These are phyloP conservation scores for Pyralis farinalis DNA, from an alignment of 2,888 invertebrate species.

Conservation along the genomic window DNA sequence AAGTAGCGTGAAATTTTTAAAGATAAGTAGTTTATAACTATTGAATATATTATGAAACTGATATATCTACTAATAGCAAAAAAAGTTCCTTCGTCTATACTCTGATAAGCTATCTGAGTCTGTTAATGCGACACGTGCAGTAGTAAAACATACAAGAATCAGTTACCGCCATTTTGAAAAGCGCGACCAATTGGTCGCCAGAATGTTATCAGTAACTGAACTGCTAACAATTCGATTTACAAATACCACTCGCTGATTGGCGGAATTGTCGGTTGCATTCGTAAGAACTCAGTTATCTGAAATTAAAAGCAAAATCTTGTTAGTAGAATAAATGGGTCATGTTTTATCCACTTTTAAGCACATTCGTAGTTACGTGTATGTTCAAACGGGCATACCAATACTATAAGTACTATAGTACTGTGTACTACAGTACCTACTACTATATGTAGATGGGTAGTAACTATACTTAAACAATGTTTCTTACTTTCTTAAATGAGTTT, in stretches of 20 bases:
- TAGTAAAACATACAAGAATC: constrained; percentile 58
- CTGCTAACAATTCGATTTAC: constrained; percentile 73
- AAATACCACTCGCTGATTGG: constrained; percentile 61
- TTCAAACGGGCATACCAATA: too few relatives aligned
- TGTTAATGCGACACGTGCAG: constrained; percentile 52
- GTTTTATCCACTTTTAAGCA: too few relatives aligned
- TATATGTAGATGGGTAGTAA: too few relatives aligned
- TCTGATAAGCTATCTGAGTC: constrained; percentile 49
- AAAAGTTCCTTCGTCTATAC: constrained; percentile 8
- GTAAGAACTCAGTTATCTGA: constrained; percentile 41
- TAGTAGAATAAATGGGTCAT: constrained; percentile 51
- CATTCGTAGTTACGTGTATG: too few relatives aligned
- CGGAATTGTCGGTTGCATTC: constrained; percentile 33
- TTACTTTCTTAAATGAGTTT: too few relatives aligned
- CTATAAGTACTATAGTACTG: too few relatives aligned
- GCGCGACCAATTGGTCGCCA: constrained; percentile 62
- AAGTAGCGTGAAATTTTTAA: too few relatives aligned
- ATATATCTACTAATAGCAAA: too few relatives aligned
- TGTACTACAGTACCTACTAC: too few relatives aligned
- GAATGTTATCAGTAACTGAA: constrained; percentile 52
- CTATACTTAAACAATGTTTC: too few relatives aligned
- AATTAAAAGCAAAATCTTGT: constrained; percentile 58
- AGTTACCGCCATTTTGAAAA: constrained; percentile 65
- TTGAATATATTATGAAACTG: too few relatives aligned
- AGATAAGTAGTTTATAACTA: too few relatives aligned